These are phyloP conservation scores for Chondrilla cf. caribensis DNA, from an alignment of 37 sponge, comb jelly and placozoan genomes.

Conservation along the genomic window DNA sequence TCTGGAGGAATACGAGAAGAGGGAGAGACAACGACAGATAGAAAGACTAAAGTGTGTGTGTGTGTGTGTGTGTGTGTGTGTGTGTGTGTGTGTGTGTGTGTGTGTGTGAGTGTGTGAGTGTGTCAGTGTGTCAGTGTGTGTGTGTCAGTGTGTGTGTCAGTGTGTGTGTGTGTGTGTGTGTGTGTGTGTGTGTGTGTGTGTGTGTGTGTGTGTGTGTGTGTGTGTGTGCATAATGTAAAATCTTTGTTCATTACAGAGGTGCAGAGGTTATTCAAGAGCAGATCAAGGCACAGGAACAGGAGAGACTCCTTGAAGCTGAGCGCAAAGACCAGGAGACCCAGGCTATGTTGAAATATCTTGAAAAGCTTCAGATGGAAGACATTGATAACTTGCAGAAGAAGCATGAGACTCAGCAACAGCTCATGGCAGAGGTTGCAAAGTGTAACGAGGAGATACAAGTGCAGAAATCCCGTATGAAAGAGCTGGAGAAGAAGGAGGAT, in stretches of 20 bases:
- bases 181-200: slow-evolving; percentile 7
- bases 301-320: slow-evolving; percentile 88
- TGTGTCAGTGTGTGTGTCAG: slow-evolving; percentile 12
- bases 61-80: slow-evolving; percentile 19
- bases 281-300: slow-evolving; percentile 86
- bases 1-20: slow-evolving; percentile 76
- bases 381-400: slow-evolving; percentile 82
- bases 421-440: slow-evolving; percentile 93
- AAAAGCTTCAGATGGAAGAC: slow-evolving; percentile 87
- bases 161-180: slow-evolving; percentile 16
- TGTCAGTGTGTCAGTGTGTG: slow-evolving; percentile 10
- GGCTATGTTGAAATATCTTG: slow-evolving; percentile 80
- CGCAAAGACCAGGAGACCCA: slow-evolving; percentile 93
- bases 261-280: slow-evolving; percentile 88
- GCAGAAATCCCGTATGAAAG: slow-evolving; percentile 70
- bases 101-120: slow-evolving; percentile 16
- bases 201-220: neutral
- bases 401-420: slow-evolving; percentile 62
- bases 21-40: slow-evolving; percentile 40
- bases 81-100: slow-evolving; percentile 21
- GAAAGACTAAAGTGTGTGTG: slow-evolving; percentile 58
- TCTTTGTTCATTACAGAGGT: slow-evolving; percentile 54
- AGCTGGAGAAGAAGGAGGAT: slow-evolving; percentile 88
- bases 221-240: neutral
- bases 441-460: slow-evolving; percentile 81